Base-by-base conservation (phyloP, 2,113 vertebrate genomes). In the Zingel zingel region DNA sequence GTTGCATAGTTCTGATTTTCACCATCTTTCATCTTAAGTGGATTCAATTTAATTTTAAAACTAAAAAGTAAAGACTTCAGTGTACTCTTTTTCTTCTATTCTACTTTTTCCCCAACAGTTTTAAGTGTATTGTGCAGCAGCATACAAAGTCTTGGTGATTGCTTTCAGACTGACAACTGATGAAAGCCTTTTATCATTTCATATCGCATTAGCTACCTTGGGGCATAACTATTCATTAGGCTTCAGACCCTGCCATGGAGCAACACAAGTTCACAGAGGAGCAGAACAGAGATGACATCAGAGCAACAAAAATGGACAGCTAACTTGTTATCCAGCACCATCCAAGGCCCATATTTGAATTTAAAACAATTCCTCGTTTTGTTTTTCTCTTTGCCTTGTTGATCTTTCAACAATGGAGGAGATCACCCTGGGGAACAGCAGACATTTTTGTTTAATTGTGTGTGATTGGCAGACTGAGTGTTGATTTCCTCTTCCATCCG, bases 391-490 rank as follows among this genome's bases (percentile, higher is more conserved):
- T 81, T 67, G 48, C 14, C 53, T 81, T 76, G 50, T 82, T 87
- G 77, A 74, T 82, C 56, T 86, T 63, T 65, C 45, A 43, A n/a
- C n/a, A 5, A 79, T 82, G 51, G 67, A 83, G 5, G 45, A 84
- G 62, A 77, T 8, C 51, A 69, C 50, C 21, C 23, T 9, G 5
- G 25, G 72, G 72, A 83, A 65, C 25, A 15, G 18, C 39, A 79
- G 11, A 74, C 77, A 76, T 86, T 81, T 86, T 54, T 57, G 21
- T 72, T 84, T 75, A 82, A 86, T 87, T 83, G 61, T 80, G 36
- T 71, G 62, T 57, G 77, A 88, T 79, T 87, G 86, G 77, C 77
- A 69, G 76, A 71, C 5, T 50, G 59, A 64, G 23, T 79, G 84
- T 62, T 77, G 47, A 77, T 71, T 85, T 86, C 61, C 25, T 65